Base-by-base conservation (phyloP, 1,140 invertebrate species). In the Paraescarpia echinospica region DNA sequence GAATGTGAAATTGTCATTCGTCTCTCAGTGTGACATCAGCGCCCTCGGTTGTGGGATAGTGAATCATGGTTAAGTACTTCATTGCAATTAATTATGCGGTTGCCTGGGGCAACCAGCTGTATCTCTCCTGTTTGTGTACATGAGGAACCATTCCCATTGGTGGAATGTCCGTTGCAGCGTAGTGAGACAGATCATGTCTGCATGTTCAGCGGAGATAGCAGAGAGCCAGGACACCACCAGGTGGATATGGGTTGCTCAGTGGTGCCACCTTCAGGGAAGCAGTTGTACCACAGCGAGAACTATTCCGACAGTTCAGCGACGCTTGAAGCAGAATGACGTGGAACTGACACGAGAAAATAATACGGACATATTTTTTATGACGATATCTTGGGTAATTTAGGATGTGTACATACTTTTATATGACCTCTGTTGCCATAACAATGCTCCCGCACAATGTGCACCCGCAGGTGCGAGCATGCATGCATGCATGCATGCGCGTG, bases 351-450 rank as follows among this genome's bases (percentile, higher is more conserved):
- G 59, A 27, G 59, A 77, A 77, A 27, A 77, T 5, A 27, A 5
- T 22, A 77, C 22, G 59, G 59, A 77, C 27, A 77, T 6, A 77
- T 77, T 77, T 77, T 77, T 77, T 77, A 77, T 77, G 59, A 77
- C 22, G 27, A 77, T 77, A 31, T 77, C 59, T 77, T 77, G 59
- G 59, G 59, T 77, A 77, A 77, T 77, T 77, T 77, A 77, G 59
- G 59, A 77, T 77, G 59, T 77, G 59, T 77, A 77, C 59, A 77
- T 77, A 77, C 59, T 77, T 77, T 77, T 77, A 77, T 77, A 77
- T 77, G 22, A 77, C 14, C 59, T 77, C 59, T 77, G 59, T 77
- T 77, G 59, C 59, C 59, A 77, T 77, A 77, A 77, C 8, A 77
- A 77, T 77, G 59, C 59, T 77, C 59, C 59, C 59, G 59, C 59